These are phyloP conservation scores for Montipora sp. DNA, from an alignment of 64 coral and sea anemone genomes.

Conservation along the genomic window DNA sequence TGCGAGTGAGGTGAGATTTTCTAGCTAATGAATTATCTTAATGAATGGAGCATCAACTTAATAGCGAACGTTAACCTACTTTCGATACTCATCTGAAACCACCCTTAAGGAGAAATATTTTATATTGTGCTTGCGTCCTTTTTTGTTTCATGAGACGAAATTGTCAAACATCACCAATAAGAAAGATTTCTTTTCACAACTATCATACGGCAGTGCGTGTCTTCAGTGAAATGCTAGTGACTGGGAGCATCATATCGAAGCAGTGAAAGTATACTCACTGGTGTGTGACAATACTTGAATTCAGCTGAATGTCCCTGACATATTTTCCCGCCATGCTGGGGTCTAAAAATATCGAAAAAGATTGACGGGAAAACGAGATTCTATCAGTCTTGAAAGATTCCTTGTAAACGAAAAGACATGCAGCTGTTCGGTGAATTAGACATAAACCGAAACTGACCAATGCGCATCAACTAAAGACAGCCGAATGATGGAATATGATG, in stretches of 20 bases:
- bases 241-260: not conserved
- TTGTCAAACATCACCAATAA: too few relatives aligned
- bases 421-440: not conserved
- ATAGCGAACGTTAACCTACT: too few relatives aligned
- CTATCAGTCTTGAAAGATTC: not conserved
- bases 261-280: not conserved
- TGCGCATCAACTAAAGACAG: not conserved
- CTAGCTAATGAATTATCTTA: too few relatives aligned
- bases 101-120: too few relatives aligned
- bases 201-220: too few relatives aligned
- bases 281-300: constrained; percentile 30
- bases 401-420: not conserved
- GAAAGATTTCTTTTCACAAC: too few relatives aligned
- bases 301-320: constrained; percentile 30
- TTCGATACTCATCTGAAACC: too few relatives aligned
- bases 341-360: not conserved
- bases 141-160: too few relatives aligned
- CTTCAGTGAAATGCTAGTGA: not conserved
- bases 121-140: too few relatives aligned
- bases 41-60: too few relatives aligned
- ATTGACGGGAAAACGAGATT: not conserved
- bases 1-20: not conserved
- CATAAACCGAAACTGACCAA: not conserved
- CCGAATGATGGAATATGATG: too few relatives aligned
- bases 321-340: constrained; percentile 45